Conservation (phyloP, 2,888 invertebrate species). For the Drosophila borborema region DNA sequence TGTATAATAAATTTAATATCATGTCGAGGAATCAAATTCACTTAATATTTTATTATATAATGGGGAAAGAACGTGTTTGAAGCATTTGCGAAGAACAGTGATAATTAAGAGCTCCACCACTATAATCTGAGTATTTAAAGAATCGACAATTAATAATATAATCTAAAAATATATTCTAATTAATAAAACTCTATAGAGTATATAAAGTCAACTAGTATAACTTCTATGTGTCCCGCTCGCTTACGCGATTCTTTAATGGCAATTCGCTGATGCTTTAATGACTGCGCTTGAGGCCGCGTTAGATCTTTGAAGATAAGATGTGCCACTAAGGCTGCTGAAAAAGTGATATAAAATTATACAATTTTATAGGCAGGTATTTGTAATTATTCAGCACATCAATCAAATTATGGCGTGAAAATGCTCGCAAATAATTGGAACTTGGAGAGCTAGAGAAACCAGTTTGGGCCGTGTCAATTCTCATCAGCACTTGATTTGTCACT, state of each 20-base stretch:
- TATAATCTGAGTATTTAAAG: not conserved
- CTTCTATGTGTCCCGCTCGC: not conserved
- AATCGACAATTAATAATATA: not conserved
- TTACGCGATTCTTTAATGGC: not conserved
- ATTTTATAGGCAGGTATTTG: conserved; percentile 22
- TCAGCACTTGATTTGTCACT: conserved; percentile 50
- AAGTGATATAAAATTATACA: conserved; percentile 3
- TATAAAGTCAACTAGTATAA: not conserved
- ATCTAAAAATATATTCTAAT: not conserved
- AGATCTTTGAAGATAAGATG: conserved; percentile 28
- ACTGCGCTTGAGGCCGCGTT: conserved; percentile 18
- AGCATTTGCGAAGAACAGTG: too few relatives aligned
- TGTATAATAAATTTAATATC: too few relatives aligned
- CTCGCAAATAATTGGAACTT: conserved; percentile 61
- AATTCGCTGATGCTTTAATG: conserved; percentile 8
- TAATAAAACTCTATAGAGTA: not conserved
- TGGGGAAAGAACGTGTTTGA: too few relatives aligned
- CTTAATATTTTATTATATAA: too few relatives aligned
- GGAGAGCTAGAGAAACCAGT: conserved; percentile 52
- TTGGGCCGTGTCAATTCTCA: conserved; percentile 34
- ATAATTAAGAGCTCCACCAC: too few relatives aligned
- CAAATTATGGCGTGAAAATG: conserved; percentile 70
- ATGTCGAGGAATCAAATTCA: too few relatives aligned
- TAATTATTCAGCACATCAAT: conserved; percentile 65
- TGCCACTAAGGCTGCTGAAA: conserved; percentile 12